A percentile compares a stretch with the other conserved stretches of the same genome.
Evolutionary conservation across 2,888 invertebrate genomes (phyloP).

Genomic region (Philereme vetulata): DNA sequence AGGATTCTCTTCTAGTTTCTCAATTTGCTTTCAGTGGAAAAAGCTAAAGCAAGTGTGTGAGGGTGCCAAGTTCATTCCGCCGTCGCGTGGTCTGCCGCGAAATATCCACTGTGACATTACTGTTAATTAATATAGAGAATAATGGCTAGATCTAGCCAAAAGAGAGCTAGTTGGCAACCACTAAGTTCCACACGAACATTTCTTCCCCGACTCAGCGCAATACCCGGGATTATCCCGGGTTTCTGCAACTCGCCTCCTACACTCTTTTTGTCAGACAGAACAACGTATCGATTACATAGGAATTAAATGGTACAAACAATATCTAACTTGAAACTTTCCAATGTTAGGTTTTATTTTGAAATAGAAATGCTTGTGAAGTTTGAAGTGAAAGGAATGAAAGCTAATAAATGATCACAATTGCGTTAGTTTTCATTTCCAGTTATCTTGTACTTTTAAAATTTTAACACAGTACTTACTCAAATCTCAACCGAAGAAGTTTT

Average conservation of each 20-base stretch:
- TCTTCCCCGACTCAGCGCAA: constrained; percentile 55
- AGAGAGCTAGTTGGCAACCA: constrained; percentile 14
- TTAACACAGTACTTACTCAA: no score
- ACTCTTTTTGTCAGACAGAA: constrained; percentile 45
- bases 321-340: constrained; percentile 37
- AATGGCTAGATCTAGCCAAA: constrained; percentile 9
- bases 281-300: constrained; percentile 48
- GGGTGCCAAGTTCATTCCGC: no score
- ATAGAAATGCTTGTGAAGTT: neutral
- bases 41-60: no score
- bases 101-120: no score
- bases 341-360: constrained; percentile 23
- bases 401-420: no score
- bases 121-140: no score
- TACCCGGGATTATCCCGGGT: constrained; percentile 60
- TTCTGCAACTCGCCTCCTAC: constrained; percentile 54
- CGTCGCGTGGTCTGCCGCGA: no score
- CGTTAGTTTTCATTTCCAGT: no score
- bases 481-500: no score
- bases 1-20: no score
- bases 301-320: constrained; percentile 42
- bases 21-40: no score
- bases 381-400: constrained; percentile 34
- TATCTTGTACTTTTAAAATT: no score
- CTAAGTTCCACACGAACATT: constrained; percentile 47